Evolutionary conservation across 2,888 invertebrate species (phyloP), one percentile per base, ranked within the genome.

Genomic region (Stegana nigrithorax): DNA sequence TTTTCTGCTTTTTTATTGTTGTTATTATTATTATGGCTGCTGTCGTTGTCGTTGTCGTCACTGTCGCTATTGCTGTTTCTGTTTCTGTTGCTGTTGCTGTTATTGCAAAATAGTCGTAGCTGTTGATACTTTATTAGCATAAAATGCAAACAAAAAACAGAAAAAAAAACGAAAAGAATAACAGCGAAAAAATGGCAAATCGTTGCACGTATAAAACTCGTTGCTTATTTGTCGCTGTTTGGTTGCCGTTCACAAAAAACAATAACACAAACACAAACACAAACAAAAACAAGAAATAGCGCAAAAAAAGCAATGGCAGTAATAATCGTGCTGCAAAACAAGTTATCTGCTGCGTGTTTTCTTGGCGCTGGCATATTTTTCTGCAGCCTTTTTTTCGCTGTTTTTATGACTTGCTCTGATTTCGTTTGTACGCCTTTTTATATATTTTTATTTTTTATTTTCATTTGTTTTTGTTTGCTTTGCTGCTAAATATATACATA

Each of bases 81-180:
- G 23, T 19, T 27, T 17, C n/a, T 23, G 36, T 53, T 63, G 26
- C 19, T 12, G 59, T 59, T 51, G 57, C 55, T 55, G 53, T 21
- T 47, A n/a, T 53, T 36, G n/a, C 10, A 36, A 36, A 36, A 36
- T 36, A 36, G 32, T 32, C n/a, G 32, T n/a, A 32, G 32, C 32
- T 42, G 42, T n/a, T n/a, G n/a, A 51, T 67, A 73, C 73, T 74
- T 72, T 75, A 74, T 74, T 73, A 69, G 76, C 73, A 63, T n/a
- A n/a, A n/a, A n/a, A n/a, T n/a, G n/a, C n/a, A n/a, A n/a, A n/a
- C n/a, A n/a, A n/a, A 57, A 45, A 59, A 56, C 27, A 36, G 5
- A 56, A 29, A 55, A 39, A 26, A 39, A 62, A 32, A 23, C 45
- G 39, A 61, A 59, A 57, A 66, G 55, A 50, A 58, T 64, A 62